phyloP scores from a whole-genome alignment of 2,888 invertebrate species.

The Amblyteles armatorius region DNA sequence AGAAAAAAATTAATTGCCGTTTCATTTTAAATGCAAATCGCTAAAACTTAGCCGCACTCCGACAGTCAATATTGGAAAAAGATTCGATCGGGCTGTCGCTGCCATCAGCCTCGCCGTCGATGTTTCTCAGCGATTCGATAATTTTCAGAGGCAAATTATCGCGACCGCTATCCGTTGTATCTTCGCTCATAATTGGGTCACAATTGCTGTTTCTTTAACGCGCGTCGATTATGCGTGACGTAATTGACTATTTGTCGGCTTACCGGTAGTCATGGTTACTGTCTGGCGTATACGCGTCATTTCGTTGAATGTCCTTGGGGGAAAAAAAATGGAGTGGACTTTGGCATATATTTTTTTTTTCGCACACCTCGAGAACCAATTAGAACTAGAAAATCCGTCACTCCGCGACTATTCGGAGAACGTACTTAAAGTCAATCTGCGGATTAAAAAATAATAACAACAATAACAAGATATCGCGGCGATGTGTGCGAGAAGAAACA shows the following conservation, averaged over 20 bases:
- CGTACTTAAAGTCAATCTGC: not conserved
- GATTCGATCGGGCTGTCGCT: constrained; percentile 36
- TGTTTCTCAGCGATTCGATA: constrained; percentile 50
- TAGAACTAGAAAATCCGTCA: not conserved
- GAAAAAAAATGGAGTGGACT: not conserved
- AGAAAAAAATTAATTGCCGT: not conserved
- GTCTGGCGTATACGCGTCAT: not conserved
- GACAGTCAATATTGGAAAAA: constrained; percentile 36
- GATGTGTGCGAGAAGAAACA: not conserved
- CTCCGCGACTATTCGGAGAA: not conserved
- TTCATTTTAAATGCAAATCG: not conserved
- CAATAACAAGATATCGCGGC: not conserved
- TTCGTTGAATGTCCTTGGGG: constrained; percentile 17
- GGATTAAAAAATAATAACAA: not conserved
- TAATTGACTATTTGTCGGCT: constrained; percentile 33
- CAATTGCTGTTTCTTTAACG: not conserved
- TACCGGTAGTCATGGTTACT: constrained; percentile 48
- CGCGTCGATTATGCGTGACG: not conserved
- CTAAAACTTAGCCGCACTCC: constrained; percentile 32
- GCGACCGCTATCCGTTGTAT: not conserved
- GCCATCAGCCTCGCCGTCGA: constrained; percentile 49
- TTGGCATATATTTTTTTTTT: not conserved
- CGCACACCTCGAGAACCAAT: not conserved
- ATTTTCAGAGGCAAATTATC: constrained; percentile 25
- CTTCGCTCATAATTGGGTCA: constrained; percentile 30